Conservation (phyloP, 2,888 invertebrate genomes). For the Myathropa florea region DNA sequence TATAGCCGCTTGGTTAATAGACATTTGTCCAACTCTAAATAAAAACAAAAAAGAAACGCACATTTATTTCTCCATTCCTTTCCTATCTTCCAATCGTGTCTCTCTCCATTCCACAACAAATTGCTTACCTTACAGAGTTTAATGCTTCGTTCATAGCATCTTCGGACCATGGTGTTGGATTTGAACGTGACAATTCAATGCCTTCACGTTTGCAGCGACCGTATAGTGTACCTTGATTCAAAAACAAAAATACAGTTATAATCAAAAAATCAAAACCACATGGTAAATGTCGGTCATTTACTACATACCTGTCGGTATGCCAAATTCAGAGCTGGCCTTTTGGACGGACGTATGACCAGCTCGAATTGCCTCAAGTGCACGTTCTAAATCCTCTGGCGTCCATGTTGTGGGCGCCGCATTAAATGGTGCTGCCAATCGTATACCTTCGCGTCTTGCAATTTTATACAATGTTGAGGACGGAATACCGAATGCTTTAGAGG, state of each 20-base stretch:
- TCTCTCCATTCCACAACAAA: background rate
- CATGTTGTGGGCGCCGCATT: conserved; percentile 94
- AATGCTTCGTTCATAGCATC: conserved; percentile 95
- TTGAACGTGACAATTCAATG: conserved; percentile 92
- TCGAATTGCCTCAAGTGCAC: conserved; percentile 90
- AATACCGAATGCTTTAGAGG: conserved; percentile 94
- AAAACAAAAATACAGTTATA: background rate
- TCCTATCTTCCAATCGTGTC: background rate
- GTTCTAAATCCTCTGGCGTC: conserved; percentile 91
- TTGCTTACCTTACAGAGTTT: conserved; percentile 89
- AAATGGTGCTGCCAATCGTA: conserved; percentile 93
- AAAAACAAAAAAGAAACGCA: conserved; percentile 69
- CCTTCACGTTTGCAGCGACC: conserved; percentile 94
- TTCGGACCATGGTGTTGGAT: conserved; percentile 97
- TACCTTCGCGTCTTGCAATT: conserved; percentile 94
- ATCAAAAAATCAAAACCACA: background rate
- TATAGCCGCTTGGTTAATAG: conserved; percentile 95
- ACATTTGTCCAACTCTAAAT: conserved; percentile 94
- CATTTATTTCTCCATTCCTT: background rate
- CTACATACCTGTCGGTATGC: conserved; percentile 88
- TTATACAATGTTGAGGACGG: conserved; percentile 95
- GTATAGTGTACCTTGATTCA: conserved; percentile 87
- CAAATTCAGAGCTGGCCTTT: conserved; percentile 91
- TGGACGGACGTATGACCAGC: conserved; percentile 91
- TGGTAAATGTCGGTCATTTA: background rate